phyloP scores from a whole-genome alignment of 2,797 vertebrate species.

The Chrosomus eos region DNA sequence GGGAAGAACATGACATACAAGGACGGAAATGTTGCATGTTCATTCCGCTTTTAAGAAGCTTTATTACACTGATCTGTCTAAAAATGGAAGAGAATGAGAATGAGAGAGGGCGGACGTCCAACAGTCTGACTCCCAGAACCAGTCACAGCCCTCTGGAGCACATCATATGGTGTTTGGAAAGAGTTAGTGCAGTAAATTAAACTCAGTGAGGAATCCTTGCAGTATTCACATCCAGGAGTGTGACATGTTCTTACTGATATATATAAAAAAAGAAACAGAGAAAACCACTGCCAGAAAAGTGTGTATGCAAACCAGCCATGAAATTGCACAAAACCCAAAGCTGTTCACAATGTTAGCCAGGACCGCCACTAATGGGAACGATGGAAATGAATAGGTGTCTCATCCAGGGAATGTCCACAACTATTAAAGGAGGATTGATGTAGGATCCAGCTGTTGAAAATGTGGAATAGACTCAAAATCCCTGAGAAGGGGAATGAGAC shows the following conservation, averaged over 20 bases:
- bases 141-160: conserved; percentile 34
- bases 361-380: background rate
- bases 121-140: conserved; percentile 3
- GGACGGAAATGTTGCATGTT: conserved; percentile 18
- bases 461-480: background rate
- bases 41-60: background rate
- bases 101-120: background rate
- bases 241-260: background rate
- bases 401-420: background rate
- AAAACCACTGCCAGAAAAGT: conserved; percentile 17
- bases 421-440: background rate
- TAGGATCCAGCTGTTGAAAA: background rate
- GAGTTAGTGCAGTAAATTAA: conserved; percentile 34
- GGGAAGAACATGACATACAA: conserved; percentile 20
- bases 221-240: conserved; percentile 27
- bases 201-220: conserved; percentile 14
- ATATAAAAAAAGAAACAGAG: conserved; percentile 16
- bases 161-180: conserved; percentile 35
- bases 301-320: conserved; percentile 25
- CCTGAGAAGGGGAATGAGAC: no score
- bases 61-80: conserved; percentile 21
- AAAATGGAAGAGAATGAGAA: conserved; percentile 32
- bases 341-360: background rate
- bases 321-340: conserved; percentile 10
- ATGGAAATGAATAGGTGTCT: background rate